These are phyloP conservation scores for Puma concolor DNA, from an alignment of 2,113 vertebrate genomes.

Conservation along the genomic window DNA sequence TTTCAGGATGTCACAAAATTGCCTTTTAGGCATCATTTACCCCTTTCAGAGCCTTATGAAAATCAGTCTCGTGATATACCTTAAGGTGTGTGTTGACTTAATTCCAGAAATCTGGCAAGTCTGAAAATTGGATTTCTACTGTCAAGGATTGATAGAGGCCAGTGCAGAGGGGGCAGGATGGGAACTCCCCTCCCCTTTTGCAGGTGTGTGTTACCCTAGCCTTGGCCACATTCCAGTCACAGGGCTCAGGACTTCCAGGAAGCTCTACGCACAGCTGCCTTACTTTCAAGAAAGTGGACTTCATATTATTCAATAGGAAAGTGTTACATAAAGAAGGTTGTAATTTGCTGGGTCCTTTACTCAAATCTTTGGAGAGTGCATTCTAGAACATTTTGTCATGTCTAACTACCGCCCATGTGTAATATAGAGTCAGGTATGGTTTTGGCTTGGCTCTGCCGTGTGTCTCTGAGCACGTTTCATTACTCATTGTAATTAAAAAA, in stretches of 20 bases:
- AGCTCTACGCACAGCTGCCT: neutral
- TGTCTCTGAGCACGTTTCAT: neutral
- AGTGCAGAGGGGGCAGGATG: neutral
- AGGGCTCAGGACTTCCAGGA: neutral
- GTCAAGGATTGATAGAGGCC: neutral
- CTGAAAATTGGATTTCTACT: slow-evolving; percentile 39
- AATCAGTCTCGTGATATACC: neutral
- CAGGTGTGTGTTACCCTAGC: neutral
- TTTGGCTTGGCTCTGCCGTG: neutral
- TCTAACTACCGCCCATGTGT: fast-evolving
- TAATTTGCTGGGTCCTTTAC: neutral
- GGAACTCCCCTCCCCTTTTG: neutral
- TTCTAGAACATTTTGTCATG: neutral
- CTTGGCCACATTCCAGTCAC: neutral
- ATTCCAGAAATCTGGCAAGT: slow-evolving; percentile 39
- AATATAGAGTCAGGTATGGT: neutral
- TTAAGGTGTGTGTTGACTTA: slow-evolving; percentile 58
- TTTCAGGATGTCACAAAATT: slow-evolving; percentile 55
- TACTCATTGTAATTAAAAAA: neutral
- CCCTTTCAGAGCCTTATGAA: slow-evolving; percentile 21
- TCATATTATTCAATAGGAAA: neutral
- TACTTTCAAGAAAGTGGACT: neutral
- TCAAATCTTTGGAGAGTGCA: neutral
- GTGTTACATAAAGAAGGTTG: neutral
- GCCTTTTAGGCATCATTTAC: slow-evolving; percentile 55